Conservation (phyloP, 1,140 invertebrate genomes). For the Medauroidea extradentata region DNA sequence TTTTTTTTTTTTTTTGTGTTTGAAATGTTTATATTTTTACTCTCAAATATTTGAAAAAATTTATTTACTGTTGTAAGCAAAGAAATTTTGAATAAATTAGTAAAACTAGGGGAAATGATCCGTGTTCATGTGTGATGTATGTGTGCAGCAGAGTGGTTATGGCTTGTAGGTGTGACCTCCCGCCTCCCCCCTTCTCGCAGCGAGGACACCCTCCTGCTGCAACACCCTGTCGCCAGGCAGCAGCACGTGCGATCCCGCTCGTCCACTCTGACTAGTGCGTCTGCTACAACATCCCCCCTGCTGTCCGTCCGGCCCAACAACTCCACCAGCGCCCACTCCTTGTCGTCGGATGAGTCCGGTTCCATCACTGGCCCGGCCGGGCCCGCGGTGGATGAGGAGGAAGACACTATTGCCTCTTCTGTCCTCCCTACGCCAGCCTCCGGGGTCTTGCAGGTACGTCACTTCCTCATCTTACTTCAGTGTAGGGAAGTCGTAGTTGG, state of each 20-base stretch:
- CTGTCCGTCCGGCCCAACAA: conserved; percentile 52
- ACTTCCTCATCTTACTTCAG: no score
- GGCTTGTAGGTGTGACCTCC: conserved; percentile 20
- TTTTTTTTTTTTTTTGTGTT: no score
- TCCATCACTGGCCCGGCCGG: neutral
- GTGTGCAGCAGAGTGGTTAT: neutral
- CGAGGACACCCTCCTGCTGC: conserved; percentile 63
- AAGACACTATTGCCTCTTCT: conserved; percentile 19
- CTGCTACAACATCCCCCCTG: conserved; percentile 60
- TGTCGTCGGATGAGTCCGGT: conserved; percentile 32
- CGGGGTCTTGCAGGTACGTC: conserved; percentile 58
- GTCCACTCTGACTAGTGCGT: conserved; percentile 51
- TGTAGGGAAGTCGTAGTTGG: no score
- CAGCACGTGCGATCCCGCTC: conserved; percentile 32
- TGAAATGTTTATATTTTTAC: no score
- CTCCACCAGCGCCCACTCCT: conserved; percentile 29
- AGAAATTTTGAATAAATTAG: no score
- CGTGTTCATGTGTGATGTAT: neutral
- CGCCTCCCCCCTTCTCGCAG: conserved; percentile 67
- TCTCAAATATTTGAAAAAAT: no score
- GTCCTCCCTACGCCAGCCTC: conserved; percentile 39
- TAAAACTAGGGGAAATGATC: neutral
- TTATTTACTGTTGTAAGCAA: no score
- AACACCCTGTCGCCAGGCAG: neutral
- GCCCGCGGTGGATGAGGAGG: conserved; percentile 18